These are phyloP conservation scores for Phenacoccus solenopsis DNA, from an alignment of 1,140 invertebrate genomes.

Conservation along the genomic window DNA sequence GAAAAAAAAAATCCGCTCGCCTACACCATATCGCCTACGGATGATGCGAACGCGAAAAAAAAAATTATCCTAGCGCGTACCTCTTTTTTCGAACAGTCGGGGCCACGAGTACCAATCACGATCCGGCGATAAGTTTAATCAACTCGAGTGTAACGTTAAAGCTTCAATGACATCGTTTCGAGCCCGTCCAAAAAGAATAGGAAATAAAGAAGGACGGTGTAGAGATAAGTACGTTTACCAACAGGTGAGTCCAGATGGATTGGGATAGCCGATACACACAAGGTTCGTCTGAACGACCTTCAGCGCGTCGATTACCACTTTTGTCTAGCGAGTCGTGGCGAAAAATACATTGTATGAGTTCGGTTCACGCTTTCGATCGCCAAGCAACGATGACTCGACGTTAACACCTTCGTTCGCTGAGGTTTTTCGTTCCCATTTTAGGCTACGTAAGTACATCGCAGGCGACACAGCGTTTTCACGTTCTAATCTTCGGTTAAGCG, in stretches of 20 bases:
- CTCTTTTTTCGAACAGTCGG: neutral
- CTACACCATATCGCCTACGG: no score
- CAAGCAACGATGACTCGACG: no score
- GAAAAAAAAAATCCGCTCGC: no score
- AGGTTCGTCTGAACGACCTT: neutral
- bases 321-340: no score
- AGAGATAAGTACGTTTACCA: neutral
- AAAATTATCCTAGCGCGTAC: neutral
- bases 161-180: neutral
- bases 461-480: no score
- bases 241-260: neutral
- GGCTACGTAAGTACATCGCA: no score
- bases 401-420: no score
- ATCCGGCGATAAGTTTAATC: neutral
- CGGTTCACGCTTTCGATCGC: no score
- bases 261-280: neutral
- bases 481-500: no score
- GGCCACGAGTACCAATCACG: neutral
- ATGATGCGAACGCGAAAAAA: no score
- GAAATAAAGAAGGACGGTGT: neutral
- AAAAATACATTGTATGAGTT: no score
- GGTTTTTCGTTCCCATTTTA: no score
- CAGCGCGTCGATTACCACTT: neutral
- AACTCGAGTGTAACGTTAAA: neutral
- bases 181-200: neutral